Percentiles rank a stretch among this genome's conserved stretches.
These are phyloP conservation scores for Heliopora coerulea DNA, from an alignment of 92 coral and sea anemone species.

Conservation along the genomic window DNA sequence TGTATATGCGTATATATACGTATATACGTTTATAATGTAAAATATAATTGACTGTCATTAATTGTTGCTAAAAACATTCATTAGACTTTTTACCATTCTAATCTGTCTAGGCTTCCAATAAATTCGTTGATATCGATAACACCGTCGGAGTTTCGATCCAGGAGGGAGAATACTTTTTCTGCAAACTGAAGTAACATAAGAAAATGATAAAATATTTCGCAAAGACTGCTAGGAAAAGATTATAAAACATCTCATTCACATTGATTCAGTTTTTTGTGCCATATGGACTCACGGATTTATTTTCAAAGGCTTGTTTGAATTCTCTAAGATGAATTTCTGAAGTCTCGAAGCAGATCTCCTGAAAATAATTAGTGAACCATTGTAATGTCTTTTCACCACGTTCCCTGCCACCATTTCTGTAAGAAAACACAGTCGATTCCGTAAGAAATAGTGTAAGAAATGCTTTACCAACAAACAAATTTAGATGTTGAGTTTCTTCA, in stretches of 20 bases:
- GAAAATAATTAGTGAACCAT: conserved; percentile 39
- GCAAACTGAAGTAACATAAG: conserved; percentile 22
- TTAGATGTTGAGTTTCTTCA: too few species aligned
- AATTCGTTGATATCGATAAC: conserved; percentile 36
- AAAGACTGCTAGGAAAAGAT: too few species aligned
- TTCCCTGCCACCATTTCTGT: conserved; percentile 16
- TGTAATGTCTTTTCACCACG: conserved; percentile 32
- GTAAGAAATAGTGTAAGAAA: not conserved
- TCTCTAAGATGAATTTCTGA: conserved; percentile 76
- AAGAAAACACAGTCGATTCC: not conserved
- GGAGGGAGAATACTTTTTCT: conserved; percentile 26
- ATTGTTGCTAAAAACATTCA: too few species aligned
- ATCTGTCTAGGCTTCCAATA: conserved; percentile 33
- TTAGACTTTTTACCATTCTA: conserved; percentile 29
- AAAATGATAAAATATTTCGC: not conserved
- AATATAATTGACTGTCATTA: too few species aligned
- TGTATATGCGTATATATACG: not conserved
- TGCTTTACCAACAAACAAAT: too few species aligned
- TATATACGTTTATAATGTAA: not conserved
- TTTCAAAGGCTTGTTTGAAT: conserved; percentile 39
- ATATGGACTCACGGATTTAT: conserved; percentile 7
- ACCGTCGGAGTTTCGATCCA: conserved; percentile 39
- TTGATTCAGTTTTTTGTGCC: too few species aligned
- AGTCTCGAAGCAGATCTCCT: conserved; percentile 85
- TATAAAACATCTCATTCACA: too few species aligned